phyloP scores from a whole-genome alignment of 2,797 vertebrate genomes.

The Chromis chromis region DNA sequence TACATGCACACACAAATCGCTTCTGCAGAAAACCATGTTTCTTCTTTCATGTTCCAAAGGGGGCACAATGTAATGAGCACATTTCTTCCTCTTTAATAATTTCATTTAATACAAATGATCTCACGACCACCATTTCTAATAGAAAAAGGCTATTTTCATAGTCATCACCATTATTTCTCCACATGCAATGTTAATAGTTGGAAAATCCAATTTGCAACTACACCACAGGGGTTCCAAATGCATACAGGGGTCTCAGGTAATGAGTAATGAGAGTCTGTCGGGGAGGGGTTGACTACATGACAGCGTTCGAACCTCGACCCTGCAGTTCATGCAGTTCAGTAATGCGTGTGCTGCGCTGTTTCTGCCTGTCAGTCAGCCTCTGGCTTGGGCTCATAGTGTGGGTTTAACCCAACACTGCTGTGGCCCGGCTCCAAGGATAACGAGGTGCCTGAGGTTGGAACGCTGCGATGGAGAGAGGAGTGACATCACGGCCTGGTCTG shows the following conservation, averaged over 20 bases:
- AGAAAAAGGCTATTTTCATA: constrained; percentile 5
- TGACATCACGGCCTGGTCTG: constrained; percentile 74
- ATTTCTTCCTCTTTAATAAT: not conserved
- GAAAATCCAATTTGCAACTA: constrained; percentile 2
- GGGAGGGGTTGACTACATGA: not conserved
- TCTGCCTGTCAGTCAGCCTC: constrained; percentile 66
- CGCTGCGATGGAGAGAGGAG: constrained; percentile 39
- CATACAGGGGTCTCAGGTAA: not conserved
- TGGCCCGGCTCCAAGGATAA: constrained; percentile 79
- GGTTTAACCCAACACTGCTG: constrained; percentile 62
- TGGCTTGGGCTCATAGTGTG: constrained; percentile 57
- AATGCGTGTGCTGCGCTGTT: constrained; percentile 32
- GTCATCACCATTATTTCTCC: not conserved
- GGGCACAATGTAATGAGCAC: constrained; percentile 6
- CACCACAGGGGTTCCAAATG: not conserved
- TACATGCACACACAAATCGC: not conserved
- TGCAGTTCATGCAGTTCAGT: constrained; percentile 65
- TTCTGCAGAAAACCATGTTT: constrained; percentile 4
- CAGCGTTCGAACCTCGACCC: constrained; percentile 1
- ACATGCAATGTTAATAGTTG: not conserved
- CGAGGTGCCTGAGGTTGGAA: constrained; percentile 76
- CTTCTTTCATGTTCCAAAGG: not conserved
- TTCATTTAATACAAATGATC: constrained; percentile 15
- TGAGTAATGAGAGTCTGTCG: constrained; percentile 10
- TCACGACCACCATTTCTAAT: not conserved